A percentile compares a stretch with the other conserved stretches of the same genome.
These are phyloP conservation scores for Eupithecia pulchellata DNA, from an alignment of 2,888 invertebrate species.

Conservation along the genomic window DNA sequence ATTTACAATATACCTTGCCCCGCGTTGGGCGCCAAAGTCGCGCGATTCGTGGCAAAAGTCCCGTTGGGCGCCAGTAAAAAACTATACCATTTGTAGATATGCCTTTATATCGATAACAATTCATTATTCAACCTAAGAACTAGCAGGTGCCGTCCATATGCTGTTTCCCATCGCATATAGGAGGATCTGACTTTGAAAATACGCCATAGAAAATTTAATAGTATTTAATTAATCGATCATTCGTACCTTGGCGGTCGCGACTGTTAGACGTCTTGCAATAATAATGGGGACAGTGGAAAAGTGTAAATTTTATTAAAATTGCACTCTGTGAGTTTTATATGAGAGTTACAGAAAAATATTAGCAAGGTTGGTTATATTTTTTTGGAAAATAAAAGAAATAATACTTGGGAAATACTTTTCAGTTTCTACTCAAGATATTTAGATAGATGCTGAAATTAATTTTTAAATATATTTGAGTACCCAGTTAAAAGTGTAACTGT, in stretches of 20 bases:
- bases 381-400: background rate
- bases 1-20: background rate
- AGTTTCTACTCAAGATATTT: background rate
- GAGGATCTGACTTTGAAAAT: slow-evolving; percentile 62
- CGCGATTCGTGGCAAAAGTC: background rate
- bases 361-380: slow-evolving; percentile 21
- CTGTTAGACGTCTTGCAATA: slow-evolving; percentile 26
- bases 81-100: background rate
- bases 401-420: background rate
- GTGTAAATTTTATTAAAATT: slow-evolving; percentile 2
- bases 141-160: slow-evolving; percentile 65
- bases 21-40: slow-evolving; percentile 9
- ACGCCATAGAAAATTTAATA: slow-evolving; percentile 67
- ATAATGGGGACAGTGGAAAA: slow-evolving; percentile 17
- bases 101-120: slow-evolving; percentile 49
- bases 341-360: slow-evolving; percentile 8
- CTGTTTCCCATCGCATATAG: slow-evolving; percentile 59
- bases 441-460: background rate
- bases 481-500: background rate
- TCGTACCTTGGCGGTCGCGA: slow-evolving; percentile 34
- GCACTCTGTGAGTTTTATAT: background rate
- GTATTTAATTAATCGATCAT: slow-evolving; percentile 70
- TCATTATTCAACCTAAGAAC: slow-evolving; percentile 71
- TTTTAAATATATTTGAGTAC: background rate
- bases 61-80: background rate